Evolutionary conservation across 2,113 vertebrate species (phyloP).

Genomic region (Lagopus muta): DNA sequence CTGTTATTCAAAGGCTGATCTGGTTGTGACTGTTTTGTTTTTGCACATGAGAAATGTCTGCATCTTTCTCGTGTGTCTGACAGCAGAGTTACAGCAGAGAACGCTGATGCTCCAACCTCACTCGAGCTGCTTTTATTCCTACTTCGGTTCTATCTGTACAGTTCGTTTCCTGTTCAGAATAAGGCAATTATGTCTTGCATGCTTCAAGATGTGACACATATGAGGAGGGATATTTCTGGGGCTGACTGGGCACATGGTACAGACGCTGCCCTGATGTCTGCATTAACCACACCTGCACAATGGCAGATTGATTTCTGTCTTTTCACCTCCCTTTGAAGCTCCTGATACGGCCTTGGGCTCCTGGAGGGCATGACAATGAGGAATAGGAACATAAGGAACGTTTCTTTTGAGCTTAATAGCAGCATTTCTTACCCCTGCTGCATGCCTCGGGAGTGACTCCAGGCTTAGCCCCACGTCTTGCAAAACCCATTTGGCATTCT

Average conservation of each 20-base stretch:
- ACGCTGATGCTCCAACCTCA: background rate
- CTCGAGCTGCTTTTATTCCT: constrained; percentile 23
- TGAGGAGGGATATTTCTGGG: background rate
- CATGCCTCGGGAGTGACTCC: background rate
- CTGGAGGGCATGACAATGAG: accelerated
- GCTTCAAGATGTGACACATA: background rate
- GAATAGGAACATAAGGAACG: accelerated
- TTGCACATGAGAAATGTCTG: constrained; percentile 18
- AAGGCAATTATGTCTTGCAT: background rate
- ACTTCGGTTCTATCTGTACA: background rate
- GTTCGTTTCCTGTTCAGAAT: background rate
- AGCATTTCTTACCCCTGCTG: background rate
- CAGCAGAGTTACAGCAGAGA: background rate
- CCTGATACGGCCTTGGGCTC: background rate
- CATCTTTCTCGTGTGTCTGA: background rate
- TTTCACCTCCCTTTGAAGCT: background rate
- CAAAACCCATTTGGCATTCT: background rate
- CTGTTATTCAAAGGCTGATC: background rate
- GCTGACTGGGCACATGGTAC: background rate
- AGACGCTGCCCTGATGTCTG: background rate
- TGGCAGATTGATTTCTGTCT: background rate
- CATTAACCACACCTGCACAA: background rate
- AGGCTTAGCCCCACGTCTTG: background rate
- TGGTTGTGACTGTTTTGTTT: background rate
- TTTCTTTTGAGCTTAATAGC: accelerated